phyloP scores from a whole-genome alignment of 1,140 invertebrate genomes.

The Vanessa atalanta region DNA sequence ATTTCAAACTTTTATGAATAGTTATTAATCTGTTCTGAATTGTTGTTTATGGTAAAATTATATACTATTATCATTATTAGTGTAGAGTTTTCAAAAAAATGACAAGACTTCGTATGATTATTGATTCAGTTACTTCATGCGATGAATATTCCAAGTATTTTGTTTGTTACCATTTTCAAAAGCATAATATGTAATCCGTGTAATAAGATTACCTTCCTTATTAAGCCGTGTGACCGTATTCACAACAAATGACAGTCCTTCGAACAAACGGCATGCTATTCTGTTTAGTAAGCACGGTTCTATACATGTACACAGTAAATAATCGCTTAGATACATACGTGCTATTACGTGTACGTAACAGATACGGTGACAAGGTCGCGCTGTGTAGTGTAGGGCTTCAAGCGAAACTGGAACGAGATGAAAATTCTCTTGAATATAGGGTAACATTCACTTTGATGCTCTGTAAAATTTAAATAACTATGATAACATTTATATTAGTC shows the following conservation, averaged over 20 bases:
- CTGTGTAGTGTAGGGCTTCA: constrained; percentile 24
- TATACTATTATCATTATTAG: too few species aligned
- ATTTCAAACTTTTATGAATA: too few species aligned
- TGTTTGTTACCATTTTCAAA: constrained; percentile 8
- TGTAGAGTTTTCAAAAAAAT: too few species aligned
- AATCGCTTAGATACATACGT: constrained; percentile 35
- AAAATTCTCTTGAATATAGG: constrained; percentile 19
- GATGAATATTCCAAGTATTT: constrained; percentile 5
- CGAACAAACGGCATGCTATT: constrained; percentile 16
- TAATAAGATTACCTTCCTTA: constrained; percentile 26
- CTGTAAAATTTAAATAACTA: not conserved
- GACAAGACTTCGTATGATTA: not conserved
- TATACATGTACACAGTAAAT: constrained; percentile 22
- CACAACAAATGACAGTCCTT: constrained; percentile 25
- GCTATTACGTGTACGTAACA: constrained; percentile 26
- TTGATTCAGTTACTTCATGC: not conserved
- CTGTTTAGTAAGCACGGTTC: constrained; percentile 13
- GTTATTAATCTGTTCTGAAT: too few species aligned
- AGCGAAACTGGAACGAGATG: constrained; percentile 23
- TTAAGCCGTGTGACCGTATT: constrained; percentile 22
- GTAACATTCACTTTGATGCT: not conserved
- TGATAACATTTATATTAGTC: too few species aligned
- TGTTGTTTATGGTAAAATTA: too few species aligned
- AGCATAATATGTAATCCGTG: constrained; percentile 4
- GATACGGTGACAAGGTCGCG: constrained; percentile 32